These are phyloP conservation scores for Oscheius sp. DNA, from an alignment of 2,888 invertebrate species.

Conservation along the genomic window DNA sequence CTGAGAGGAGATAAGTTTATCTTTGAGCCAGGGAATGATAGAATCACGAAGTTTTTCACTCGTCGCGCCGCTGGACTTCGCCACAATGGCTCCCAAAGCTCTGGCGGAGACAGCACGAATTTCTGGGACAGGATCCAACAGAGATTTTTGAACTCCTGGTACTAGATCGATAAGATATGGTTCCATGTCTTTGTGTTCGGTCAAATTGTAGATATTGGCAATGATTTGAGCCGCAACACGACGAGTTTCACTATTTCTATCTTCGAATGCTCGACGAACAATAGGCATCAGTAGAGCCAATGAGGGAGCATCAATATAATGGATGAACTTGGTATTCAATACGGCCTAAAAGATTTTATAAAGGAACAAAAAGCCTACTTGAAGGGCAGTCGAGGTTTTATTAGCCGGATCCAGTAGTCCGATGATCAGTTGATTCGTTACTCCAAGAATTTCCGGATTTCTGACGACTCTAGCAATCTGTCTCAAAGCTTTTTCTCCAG, in stretches of 20 bases:
- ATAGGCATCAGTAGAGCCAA: conserved; percentile 99
- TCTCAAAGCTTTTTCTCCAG: conserved; percentile 85
- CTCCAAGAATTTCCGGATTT: conserved; percentile 88
- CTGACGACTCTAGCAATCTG: conserved; percentile 96
- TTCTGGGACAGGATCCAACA: conserved; percentile 97
- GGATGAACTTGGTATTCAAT: conserved; percentile 83
- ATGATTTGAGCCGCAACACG: conserved; percentile 99
- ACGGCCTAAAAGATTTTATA: conserved; percentile 37
- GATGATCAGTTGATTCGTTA: conserved; percentile 50
- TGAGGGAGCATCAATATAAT: conserved; percentile 98
- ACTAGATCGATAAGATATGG: conserved; percentile 95
- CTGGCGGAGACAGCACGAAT: conserved; percentile 93
- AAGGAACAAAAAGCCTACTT: not conserved
- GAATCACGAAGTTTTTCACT: conserved; percentile 90
- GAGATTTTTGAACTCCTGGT: conserved; percentile 91
- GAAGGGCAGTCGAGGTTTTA: conserved; percentile 77
- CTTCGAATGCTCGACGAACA: conserved; percentile 94
- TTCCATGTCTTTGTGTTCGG: conserved; percentile 95
- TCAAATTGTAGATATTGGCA: conserved; percentile 98
- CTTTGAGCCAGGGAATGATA: conserved; percentile 96
- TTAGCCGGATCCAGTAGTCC: conserved; percentile 79
- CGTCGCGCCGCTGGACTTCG: conserved; percentile 52
- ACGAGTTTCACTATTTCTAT: conserved; percentile 94
- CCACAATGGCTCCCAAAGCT: conserved; percentile 74
- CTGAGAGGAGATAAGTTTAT: conserved; percentile 90